Base-by-base conservation (phyloP, 1,140 invertebrate species). In the Hylaeus volcanicus region DNA sequence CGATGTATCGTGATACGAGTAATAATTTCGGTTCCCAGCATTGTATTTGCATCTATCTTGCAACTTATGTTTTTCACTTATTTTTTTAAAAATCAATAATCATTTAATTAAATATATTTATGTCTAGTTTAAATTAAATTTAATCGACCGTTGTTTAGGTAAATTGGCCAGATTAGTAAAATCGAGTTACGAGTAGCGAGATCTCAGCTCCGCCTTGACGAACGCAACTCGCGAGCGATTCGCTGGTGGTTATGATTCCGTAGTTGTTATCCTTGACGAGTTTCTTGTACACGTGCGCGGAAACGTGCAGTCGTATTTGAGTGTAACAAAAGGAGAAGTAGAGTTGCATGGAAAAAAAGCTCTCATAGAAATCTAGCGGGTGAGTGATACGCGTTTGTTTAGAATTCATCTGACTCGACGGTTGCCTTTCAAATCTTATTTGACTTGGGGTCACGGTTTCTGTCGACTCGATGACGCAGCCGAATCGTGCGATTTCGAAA, bases 201-300 rank as follows among this genome's bases (percentile, higher is more conserved):
- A 43, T 12, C 8, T 45, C 53, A 37, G 8, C 26, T 76, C 26
- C 53, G 39, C 43, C 48, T 55, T 58, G 37, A 12, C 61, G 48
- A 53, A 14, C 51, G 53, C 41, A 53, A 61, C 61, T 63, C 56
- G 55, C 9, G 51, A 26, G 6, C 43, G 56, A 75, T 76, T 69
- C 63, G 73, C 41, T 61, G 1, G 48, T 37, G 60, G 68, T 73
- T 45, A 58, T 58, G 74, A 68, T 76, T 68, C 74, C 74, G 43
- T 69, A 69, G 60, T 53, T 61, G 79, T 75, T 75, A 80, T 80
- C 79, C 72, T 74, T 75, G 71, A 75, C 72, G 63, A 69, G 79
- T 75, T 68, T 74, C 71, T 80, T 45, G 78, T 68, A 63, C 64
- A 80, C 78, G 55, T 61, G 64, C 72, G 48, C 48, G 73, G 64